Evolutionary conservation across 2,888 invertebrate genomes (phyloP), one percentile per base, ranked within the genome.

Genomic region (Andrena fulva): DNA sequence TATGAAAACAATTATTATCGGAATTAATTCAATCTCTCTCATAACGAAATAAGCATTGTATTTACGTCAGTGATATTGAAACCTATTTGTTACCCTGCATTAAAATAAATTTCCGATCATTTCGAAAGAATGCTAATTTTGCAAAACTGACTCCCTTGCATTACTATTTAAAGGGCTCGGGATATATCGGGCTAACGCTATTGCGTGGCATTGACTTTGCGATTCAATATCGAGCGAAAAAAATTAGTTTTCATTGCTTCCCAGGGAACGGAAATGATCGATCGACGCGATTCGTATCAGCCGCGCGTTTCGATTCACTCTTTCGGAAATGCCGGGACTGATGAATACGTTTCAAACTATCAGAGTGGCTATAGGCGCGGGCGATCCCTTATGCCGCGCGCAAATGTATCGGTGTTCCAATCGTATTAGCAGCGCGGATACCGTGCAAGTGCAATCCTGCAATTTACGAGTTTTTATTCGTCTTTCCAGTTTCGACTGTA

Each of bases 311-410:
- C 62, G 63, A 78, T 78, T 68, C 68, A 76, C 42, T 63, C 29
- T 77, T 78, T 69, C 31, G 69, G 24, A 64, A 69, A 76, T 76
- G 69, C 48, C 50, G 48, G 10, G 10, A 76, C 63, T 50, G 69
- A 79, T 70, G 59, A 69, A 79, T 76, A 76, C 64, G 64, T 76
- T 76, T 64, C 63, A 24, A 76, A 64, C 79, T 64, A 76, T 76
- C 76, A n/a, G 63, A 42, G 63, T 63, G 63, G 76, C 76, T 56
- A 54, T 35, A 76, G 35, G 42, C 16, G 35, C 66, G 42, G 10
- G 35, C 66, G 29, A 76, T 59, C 48, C 63, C 68, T 79, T 69
- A 77, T 67, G 29, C 24, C 12, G 20, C 33, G 10, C 7, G 69
- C 27, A 79, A 59, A 56, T 64, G 69, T 62, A 79, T 77, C 72